Percentiles rank a stretch among this genome's conserved stretches.
phyloP scores from a whole-genome alignment of 2,113 vertebrate species.

The Chionodraco myersi region DNA sequence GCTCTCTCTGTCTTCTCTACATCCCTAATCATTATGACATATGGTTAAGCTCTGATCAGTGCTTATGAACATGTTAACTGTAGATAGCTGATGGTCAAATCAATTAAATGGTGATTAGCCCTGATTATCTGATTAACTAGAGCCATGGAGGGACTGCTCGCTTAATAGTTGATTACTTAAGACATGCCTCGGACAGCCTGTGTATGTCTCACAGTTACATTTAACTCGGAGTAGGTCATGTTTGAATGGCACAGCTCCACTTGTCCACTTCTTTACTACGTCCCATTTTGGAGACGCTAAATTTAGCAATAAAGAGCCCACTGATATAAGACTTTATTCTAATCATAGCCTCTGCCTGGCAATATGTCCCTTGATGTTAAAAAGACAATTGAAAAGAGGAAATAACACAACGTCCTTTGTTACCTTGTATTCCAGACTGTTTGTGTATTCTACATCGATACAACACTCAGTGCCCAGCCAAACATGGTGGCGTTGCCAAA shows the following conservation, averaged over 20 bases:
- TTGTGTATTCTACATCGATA: slow-evolving; percentile 69
- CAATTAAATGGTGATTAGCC: slow-evolving; percentile 73
- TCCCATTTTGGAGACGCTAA: slow-evolving; percentile 44
- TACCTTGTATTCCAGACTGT: slow-evolving; percentile 70
- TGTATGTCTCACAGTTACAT: slow-evolving; percentile 35
- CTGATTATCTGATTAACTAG: slow-evolving; percentile 78
- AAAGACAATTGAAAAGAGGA: slow-evolving; percentile 46
- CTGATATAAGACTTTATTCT: slow-evolving; percentile 40
- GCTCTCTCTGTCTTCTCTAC: slow-evolving; percentile 9
- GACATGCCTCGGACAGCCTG: slow-evolving; percentile 47
- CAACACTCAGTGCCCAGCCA: slow-evolving; percentile 61
- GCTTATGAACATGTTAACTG: slow-evolving; percentile 60
- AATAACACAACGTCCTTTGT: slow-evolving; percentile 21
- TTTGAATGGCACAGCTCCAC: slow-evolving; percentile 32
- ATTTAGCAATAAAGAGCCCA: slow-evolving; percentile 51
- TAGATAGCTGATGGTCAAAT: slow-evolving; percentile 57
- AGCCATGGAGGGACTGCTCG: slow-evolving; percentile 56
- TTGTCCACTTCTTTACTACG: slow-evolving; percentile 36
- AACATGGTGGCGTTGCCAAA: slow-evolving; percentile 67
- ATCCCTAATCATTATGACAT: slow-evolving; percentile 44
- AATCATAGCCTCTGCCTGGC: slow-evolving; percentile 53
- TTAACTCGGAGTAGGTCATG: slow-evolving; percentile 37
- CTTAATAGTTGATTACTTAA: slow-evolving; percentile 66
- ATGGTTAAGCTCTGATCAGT: slow-evolving; percentile 62
- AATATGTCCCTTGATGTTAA: slow-evolving; percentile 43